phyloP scores from a whole-genome alignment of 2,113 vertebrate genomes.

The Variabilichromis moorii region DNA sequence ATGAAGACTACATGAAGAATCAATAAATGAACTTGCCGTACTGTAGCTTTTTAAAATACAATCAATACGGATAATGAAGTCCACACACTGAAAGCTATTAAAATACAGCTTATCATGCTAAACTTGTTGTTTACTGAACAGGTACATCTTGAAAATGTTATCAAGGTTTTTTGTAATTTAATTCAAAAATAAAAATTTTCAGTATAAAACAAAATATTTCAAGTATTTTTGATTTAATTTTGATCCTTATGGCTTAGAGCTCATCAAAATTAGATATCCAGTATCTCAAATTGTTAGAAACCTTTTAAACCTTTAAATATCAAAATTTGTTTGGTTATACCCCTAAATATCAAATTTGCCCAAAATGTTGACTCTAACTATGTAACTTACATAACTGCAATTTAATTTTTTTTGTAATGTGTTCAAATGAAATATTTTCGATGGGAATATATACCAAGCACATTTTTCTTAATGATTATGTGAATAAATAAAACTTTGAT shows the following conservation, averaged over 20 bases:
- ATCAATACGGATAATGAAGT: background rate
- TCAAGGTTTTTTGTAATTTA: background rate
- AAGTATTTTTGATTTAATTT: background rate
- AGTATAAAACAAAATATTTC: background rate
- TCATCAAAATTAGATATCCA: background rate
- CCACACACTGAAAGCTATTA: background rate
- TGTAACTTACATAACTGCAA: background rate
- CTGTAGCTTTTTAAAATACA: background rate
- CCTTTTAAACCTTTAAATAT: background rate
- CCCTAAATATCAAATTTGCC: background rate
- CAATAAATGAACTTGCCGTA: background rate
- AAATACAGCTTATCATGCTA: background rate
- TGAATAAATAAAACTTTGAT: background rate
- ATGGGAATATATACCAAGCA: background rate
- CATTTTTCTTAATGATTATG: background rate
- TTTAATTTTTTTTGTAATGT: background rate
- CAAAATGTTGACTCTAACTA: background rate
- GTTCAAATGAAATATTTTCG: background rate
- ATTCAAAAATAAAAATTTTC: accelerated
- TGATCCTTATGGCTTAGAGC: background rate
- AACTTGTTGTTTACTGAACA: background rate
- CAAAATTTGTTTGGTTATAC: background rate
- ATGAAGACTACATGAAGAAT: background rate
- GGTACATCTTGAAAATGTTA: background rate
- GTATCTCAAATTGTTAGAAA: background rate